Conservation (phyloP, 2,113 vertebrate genomes). For the Zosterops japonicus region DNA sequence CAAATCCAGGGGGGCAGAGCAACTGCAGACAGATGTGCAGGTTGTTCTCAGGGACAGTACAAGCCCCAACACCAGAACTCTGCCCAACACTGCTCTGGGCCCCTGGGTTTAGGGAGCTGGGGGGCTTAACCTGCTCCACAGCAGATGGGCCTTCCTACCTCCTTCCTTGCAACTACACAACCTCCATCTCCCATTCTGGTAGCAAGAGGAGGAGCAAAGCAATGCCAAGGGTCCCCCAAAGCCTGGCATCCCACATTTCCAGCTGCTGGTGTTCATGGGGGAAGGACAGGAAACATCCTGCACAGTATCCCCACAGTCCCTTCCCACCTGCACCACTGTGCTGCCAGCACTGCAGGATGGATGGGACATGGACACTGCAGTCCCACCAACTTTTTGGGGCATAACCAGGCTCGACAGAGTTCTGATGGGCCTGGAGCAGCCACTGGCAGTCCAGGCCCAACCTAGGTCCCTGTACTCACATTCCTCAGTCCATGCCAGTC, state of each 20-base stretch:
- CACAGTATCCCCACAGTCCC: accelerated
- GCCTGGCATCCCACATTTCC: neutral
- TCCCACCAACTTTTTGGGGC: neutral
- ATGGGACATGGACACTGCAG: accelerated
- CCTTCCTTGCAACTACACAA: neutral
- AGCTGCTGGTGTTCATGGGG: neutral
- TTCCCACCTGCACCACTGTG: neutral
- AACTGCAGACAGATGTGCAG: neutral
- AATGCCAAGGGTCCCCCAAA: neutral
- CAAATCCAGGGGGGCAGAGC: neutral
- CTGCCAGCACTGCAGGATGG: neutral
- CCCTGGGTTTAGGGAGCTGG: neutral
- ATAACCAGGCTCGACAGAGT: neutral
- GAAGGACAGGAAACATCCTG: neutral
- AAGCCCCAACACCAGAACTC: neutral
- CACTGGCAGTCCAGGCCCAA: neutral
- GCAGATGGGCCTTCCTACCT: neutral
- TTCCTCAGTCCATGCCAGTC: neutral
- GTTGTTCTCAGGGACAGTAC: neutral
- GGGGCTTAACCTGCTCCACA: neutral
- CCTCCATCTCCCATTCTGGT: neutral
- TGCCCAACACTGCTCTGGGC: neutral
- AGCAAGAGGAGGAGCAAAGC: neutral
- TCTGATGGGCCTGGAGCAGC: neutral
- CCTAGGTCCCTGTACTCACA: neutral